These are phyloP conservation scores for Leucophora obtusa DNA, from an alignment of 2,888 invertebrate species.

Conservation along the genomic window DNA sequence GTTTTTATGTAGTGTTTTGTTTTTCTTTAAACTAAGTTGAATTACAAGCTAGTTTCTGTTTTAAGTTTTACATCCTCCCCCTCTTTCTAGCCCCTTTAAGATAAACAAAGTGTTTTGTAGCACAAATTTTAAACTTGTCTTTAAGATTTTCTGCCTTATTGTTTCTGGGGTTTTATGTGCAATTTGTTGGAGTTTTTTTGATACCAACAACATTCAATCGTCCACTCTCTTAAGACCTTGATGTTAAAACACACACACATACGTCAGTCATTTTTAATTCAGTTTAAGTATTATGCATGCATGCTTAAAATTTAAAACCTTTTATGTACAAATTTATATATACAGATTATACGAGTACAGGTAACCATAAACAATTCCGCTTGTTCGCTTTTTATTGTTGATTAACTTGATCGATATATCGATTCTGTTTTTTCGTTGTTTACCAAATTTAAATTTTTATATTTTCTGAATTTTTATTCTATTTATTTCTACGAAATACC, in stretches of 20 bases:
- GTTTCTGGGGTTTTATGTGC: constrained; percentile 25
- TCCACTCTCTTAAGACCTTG: constrained; percentile 61
- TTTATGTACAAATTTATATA: constrained; percentile 6
- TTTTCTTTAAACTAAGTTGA: not conserved
- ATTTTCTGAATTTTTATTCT: not conserved
- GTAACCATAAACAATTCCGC: constrained; percentile 24
- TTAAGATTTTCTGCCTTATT: constrained; percentile 28
- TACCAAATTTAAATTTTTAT: constrained; percentile 5
- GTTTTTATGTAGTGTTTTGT: not conserved
- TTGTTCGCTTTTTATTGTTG: constrained; percentile 1
- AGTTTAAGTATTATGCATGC: constrained; percentile 32
- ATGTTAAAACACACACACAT: constrained; percentile 32
- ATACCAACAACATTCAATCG: not conserved
- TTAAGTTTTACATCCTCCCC: not conserved
- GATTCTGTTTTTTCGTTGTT: constrained; percentile 1
- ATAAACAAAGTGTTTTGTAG: constrained; percentile 13
- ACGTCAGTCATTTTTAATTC: constrained; percentile 2
- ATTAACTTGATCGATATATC: constrained; percentile 11
- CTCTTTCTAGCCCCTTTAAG: not conserved
- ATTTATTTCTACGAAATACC: not conserved
- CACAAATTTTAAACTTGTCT: constrained; percentile 46
- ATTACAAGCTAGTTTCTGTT: not conserved
- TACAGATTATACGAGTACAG: not conserved
- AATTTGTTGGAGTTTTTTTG: not conserved
- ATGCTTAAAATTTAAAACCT: not conserved